phyloP scores from a whole-genome alignment of 2,888 invertebrate species.

The Chymomyza caudatula region DNA sequence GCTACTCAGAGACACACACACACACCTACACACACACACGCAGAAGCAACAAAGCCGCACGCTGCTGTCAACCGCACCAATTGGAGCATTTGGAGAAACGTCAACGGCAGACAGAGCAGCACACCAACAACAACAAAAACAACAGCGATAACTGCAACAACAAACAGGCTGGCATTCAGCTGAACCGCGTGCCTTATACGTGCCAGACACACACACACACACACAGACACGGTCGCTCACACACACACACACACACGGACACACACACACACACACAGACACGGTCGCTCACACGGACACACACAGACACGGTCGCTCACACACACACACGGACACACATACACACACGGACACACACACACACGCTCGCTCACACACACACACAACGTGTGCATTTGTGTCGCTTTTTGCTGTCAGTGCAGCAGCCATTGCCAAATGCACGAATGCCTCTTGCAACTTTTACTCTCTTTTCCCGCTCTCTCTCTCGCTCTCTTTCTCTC shows the following conservation, averaged over 20 bases:
- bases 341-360: slow-evolving; percentile 2
- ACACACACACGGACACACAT: too few species aligned
- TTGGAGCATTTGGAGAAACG: slow-evolving; percentile 40
- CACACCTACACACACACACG: background rate
- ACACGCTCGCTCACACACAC: too few species aligned
- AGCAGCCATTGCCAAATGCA: slow-evolving; percentile 16
- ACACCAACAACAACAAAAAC: slow-evolving; percentile 8
- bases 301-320: background rate
- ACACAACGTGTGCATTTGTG: slow-evolving; percentile 24
- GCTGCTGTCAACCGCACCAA: slow-evolving; percentile 57
- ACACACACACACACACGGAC: slow-evolving; percentile 15
- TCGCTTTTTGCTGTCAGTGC: slow-evolving; percentile 13
- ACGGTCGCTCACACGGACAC: slow-evolving; percentile 21
- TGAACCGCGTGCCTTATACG: slow-evolving; percentile 40
- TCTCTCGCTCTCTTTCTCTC: slow-evolving; percentile 18
- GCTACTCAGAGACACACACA: background rate
- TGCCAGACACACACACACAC: slow-evolving; percentile 37
- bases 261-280: slow-evolving; percentile 5
- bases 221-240: background rate
- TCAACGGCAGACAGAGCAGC: slow-evolving; percentile 38
- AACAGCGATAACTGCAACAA: slow-evolving; percentile 33
- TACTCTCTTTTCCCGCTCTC: background rate
- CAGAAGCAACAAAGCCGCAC: slow-evolving; percentile 26
- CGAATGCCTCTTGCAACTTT: background rate
- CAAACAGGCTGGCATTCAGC: slow-evolving; percentile 35